These are phyloP conservation scores for Caenorhabditis afra DNA, from an alignment of 2,888 invertebrate genomes.

Conservation along the genomic window DNA sequence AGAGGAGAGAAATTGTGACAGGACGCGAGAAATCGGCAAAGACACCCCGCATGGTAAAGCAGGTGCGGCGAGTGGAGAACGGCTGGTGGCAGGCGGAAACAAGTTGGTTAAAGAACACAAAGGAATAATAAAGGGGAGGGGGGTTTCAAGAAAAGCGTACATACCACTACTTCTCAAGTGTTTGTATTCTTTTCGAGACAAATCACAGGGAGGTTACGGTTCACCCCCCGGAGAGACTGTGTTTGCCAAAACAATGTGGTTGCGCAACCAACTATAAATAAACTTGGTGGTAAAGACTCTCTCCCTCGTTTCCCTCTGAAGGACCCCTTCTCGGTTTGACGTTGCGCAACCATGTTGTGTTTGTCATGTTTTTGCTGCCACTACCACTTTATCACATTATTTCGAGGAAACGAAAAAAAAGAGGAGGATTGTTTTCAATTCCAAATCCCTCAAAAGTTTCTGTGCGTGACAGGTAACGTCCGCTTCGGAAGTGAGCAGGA, in stretches of 20 bases:
- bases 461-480: conserved; percentile 9
- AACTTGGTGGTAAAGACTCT: conserved; percentile 33
- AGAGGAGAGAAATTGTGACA: conserved; percentile 17
- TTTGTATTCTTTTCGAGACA: conserved; percentile 43
- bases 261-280: conserved; percentile 58
- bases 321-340: conserved; percentile 18
- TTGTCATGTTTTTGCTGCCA: conserved; percentile 39
- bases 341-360: conserved; percentile 33
- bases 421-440: conserved; percentile 15
- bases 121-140: conserved; percentile 9
- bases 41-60: conserved; percentile 38
- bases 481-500: not conserved
- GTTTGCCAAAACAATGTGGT: conserved; percentile 56
- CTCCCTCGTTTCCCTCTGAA: not conserved
- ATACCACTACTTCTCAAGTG: conserved; percentile 45
- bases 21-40: too few relatives aligned
- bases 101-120: conserved; percentile 35
- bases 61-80: conserved; percentile 39
- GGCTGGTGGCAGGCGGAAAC: conserved; percentile 28
- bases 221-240: conserved; percentile 29
- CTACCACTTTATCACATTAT: conserved; percentile 25
- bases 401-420: conserved; percentile 1
- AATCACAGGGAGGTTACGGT: conserved; percentile 31
- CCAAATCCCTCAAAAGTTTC: not conserved
- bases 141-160: conserved; percentile 43